Evolutionary conservation across 1,140 invertebrate species (phyloP).

Genomic region (Babylonia areolata): DNA sequence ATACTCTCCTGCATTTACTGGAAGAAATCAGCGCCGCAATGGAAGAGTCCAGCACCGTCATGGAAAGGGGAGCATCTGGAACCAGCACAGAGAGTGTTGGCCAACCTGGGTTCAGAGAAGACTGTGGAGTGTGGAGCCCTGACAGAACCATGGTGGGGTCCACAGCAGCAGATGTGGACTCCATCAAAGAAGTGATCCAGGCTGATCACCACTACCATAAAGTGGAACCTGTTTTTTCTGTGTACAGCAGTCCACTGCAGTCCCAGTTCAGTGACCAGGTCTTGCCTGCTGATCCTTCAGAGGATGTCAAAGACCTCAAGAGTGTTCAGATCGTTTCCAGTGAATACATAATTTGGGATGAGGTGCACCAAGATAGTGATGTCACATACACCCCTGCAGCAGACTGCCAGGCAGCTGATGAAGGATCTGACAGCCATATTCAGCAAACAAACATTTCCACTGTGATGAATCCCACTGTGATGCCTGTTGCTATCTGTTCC

Average conservation of each 20-base stretch:
- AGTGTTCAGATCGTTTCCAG: background rate
- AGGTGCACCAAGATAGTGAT: background rate
- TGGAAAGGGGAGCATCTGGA: conserved; percentile 38
- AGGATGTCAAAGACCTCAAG: background rate
- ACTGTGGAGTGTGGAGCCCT: conserved; percentile 15
- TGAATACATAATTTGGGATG: background rate
- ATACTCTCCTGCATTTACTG: conserved; percentile 60
- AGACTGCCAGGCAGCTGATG: background rate
- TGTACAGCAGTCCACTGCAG: background rate
- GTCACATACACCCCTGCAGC: background rate
- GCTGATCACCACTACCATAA: conserved; percentile 75
- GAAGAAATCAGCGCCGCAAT: conserved; percentile 48
- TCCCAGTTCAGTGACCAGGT: background rate
- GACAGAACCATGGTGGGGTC: conserved; percentile 71
- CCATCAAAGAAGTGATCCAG: conserved; percentile 75
- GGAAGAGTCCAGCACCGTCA: conserved; percentile 40
- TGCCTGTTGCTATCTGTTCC: background rate
- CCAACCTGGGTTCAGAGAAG: conserved; percentile 3
- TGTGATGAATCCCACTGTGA: background rate
- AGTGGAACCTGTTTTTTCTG: conserved; percentile 1
- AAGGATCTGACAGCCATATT: background rate
- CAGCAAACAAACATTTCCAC: background rate
- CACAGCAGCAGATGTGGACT: conserved; percentile 75
- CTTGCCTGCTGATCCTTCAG: background rate
- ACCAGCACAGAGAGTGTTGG: conserved; percentile 18